Percentiles rank a stretch among this genome's conserved stretches.
phyloP scores from a whole-genome alignment of 2,113 vertebrate genomes.

The Oenanthe oenanthe region DNA sequence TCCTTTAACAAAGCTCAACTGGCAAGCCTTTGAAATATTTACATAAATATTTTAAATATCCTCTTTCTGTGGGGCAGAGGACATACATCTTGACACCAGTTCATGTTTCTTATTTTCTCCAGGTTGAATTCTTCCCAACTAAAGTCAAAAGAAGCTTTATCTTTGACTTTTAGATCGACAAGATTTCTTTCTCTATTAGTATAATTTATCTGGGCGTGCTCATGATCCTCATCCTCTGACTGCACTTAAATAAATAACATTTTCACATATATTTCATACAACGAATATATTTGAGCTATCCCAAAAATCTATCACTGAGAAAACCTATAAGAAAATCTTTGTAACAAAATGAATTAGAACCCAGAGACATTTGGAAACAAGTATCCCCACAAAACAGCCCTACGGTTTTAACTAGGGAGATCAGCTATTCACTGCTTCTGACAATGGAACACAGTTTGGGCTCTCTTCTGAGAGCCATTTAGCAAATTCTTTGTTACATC shows the following conservation, averaged over 20 bases:
- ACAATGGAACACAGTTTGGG: neutral
- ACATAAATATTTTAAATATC: slow-evolving; percentile 43
- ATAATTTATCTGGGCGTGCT: neutral
- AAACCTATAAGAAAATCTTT: neutral
- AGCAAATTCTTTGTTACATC: neutral
- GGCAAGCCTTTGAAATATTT: slow-evolving; percentile 45
- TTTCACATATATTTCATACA: neutral
- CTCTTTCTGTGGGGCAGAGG: slow-evolving; percentile 4
- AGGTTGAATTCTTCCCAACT: neutral
- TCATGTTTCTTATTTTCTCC: slow-evolving; percentile 22
- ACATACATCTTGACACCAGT: neutral
- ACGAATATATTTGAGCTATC: neutral
- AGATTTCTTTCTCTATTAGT: neutral
- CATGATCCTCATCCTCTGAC: neutral
- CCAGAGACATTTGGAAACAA: neutral
- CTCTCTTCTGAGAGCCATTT: neutral
- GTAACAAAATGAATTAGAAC: neutral
- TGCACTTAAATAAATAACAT: neutral
- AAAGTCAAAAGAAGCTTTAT: neutral
- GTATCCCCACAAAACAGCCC: neutral
- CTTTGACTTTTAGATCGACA: neutral
- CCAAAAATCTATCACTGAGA: neutral
- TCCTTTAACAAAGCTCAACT: slow-evolving; percentile 29
- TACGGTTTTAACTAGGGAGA: neutral
- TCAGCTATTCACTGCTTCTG: neutral